Conservation (phyloP, 2,797 vertebrate genomes). For the Microctenopoma stevenorrisi region DNA sequence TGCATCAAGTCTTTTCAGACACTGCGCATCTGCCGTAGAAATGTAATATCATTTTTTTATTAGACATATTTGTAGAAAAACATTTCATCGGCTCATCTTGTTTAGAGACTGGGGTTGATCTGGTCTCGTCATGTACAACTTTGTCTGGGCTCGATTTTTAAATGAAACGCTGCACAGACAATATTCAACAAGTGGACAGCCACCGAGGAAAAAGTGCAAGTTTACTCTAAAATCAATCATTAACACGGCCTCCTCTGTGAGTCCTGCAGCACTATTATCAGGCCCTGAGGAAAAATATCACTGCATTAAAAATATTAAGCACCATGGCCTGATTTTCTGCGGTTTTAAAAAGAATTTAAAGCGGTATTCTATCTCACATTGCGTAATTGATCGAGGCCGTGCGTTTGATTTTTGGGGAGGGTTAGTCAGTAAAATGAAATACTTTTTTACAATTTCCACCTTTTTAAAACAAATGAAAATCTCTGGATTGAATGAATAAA, state of each 20-base stretch:
- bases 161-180: slow-evolving; percentile 35
- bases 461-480: background rate
- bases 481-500: background rate
- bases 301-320: background rate
- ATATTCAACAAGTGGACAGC: slow-evolving; percentile 70
- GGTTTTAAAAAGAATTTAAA: background rate
- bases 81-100: background rate
- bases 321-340: background rate
- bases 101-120: background rate
- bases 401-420: background rate
- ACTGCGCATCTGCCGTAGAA: background rate
- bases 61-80: background rate
- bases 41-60: background rate
- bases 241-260: slow-evolving; percentile 65
- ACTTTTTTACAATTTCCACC: background rate
- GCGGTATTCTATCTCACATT: slow-evolving; percentile 16
- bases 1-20: background rate
- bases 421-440: slow-evolving; percentile 4
- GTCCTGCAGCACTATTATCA: slow-evolving; percentile 19
- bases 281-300: slow-evolving; percentile 1
- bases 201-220: slow-evolving; percentile 64
- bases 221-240: slow-evolving; percentile 80
- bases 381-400: slow-evolving; percentile 53
- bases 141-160: slow-evolving; percentile 29
- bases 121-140: background rate